A percentile compares a stretch with the other conserved stretches of the same genome.
These are phyloP conservation scores for Halichoerus grypus DNA, from an alignment of 2,113 vertebrate species.

Conservation along the genomic window DNA sequence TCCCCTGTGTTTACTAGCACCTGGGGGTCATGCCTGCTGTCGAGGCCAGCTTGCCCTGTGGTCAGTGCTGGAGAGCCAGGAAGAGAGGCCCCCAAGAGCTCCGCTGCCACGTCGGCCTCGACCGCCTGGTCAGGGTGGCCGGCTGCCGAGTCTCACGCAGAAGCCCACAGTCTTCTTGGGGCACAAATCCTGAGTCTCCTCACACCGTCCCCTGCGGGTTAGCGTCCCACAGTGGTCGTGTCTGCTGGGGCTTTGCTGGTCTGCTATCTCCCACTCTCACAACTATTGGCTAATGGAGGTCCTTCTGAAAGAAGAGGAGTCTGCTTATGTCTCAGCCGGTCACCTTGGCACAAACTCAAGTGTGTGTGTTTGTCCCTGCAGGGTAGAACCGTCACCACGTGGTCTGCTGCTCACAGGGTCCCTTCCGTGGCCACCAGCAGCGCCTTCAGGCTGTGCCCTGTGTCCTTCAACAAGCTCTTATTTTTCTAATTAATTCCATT, in stretches of 20 bases:
- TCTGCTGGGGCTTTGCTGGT: not conserved
- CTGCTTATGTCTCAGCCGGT: not conserved
- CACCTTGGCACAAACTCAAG: rapidly evolving
- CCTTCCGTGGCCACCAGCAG: not conserved
- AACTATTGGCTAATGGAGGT: rapidly evolving
- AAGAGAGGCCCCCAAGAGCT: not conserved
- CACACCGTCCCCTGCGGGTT: too few species aligned
- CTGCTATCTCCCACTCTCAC: too few species aligned
- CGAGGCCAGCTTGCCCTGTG: not conserved
- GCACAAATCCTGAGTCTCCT: not conserved
- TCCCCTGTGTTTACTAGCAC: not conserved
- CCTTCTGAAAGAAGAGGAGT: not conserved
- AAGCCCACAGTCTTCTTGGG: not conserved
- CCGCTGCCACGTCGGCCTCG: not conserved
- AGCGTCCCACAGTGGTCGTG: not conserved
- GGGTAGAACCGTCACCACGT: not conserved
- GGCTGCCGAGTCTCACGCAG: not conserved
- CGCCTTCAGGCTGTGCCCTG: not conserved
- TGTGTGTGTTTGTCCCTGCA: rapidly evolving
- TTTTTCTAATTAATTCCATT: not conserved
- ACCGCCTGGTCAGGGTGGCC: not conserved
- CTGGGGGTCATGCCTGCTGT: not conserved
- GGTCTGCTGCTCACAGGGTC: not conserved
- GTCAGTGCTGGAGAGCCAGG: not conserved
- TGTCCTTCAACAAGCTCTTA: not conserved